Evolutionary conservation across 2,113 vertebrate genomes (phyloP), one percentile per base, ranked within the genome.

Genomic region (Sinocyclocheilus anshuiensis): DNA sequence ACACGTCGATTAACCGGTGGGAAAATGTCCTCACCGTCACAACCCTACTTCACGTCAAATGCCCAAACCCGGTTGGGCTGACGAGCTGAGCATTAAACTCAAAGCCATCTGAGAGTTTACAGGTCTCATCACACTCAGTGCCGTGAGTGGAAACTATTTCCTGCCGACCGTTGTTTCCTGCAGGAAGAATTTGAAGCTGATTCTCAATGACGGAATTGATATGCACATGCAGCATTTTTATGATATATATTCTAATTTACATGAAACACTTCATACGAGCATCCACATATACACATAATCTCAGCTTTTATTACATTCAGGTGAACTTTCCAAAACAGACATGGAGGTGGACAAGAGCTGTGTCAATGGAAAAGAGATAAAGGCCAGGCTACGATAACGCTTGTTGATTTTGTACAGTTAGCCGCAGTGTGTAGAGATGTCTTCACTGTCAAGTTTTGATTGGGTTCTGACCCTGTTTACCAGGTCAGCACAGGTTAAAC

Each of bases 291-390:
- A n/a, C 5, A 12, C 11, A 16, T 61, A 61, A 63, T 61, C 57
- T 65, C 78, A 80, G 22, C 33, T 24, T 63, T 80, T 24, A 63
- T 45, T 22, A 39, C 13, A 1, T 26, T 81, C 36, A 42, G 39
- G 77, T 61, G 20, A 80, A 63, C 78, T 80, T 63, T 42, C 39
- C 13, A 81, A 39, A 39, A 3, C 48, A 61, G 50, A 10, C n/a
- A 8, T 29, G 8, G 20, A 36, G 61, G 42, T 15, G 77, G 24
- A n/a, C 13, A 48, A 39, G 65, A 59, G 11, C n/a, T 55, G 83
- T 77, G 69, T 55, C 48, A 81, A 77, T 75, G 83, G 74, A 87
- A 84, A 83, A 85, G 45, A 24, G 67, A 86, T 88, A 50, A 82
- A 71, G 29, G 29, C 65, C 63, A 77, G 12, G 11, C 61, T 26